phyloP scores from a whole-genome alignment of 2,113 vertebrate genomes.

The Ursus arctos region DNA sequence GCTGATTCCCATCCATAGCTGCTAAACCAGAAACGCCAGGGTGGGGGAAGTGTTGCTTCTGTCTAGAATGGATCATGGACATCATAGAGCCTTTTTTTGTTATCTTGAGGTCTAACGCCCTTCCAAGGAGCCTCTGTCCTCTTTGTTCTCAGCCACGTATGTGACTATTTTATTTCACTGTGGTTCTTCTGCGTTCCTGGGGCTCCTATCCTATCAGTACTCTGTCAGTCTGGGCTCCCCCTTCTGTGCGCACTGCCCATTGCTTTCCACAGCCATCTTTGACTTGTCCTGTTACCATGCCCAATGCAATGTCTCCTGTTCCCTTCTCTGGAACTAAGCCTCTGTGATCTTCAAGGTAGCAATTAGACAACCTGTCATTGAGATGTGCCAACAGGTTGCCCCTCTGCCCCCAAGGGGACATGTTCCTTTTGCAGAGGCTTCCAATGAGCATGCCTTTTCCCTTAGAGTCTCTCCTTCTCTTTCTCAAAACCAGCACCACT shows the following conservation, averaged over 20 bases:
- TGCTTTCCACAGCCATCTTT: not conserved
- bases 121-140: not conserved
- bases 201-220: not conserved
- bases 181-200: not conserved
- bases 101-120: not conserved
- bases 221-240: not conserved
- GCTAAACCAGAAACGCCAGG: not conserved
- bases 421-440: conserved; percentile 44
- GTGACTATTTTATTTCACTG: not conserved
- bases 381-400: not conserved
- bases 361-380: conserved; percentile 11
- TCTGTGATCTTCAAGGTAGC: conserved; percentile 38
- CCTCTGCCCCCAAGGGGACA: not conserved
- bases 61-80: not conserved
- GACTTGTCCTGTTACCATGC: not conserved
- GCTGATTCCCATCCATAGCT: not conserved
- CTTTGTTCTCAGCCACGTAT: not conserved
- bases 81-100: not conserved
- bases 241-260: not conserved
- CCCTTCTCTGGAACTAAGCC: conserved; percentile 23
- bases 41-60: not conserved
- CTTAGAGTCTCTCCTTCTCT: not conserved
- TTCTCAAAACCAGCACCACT: not conserved
- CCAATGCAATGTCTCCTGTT: not conserved
- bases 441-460: not conserved